These are phyloP conservation scores for Spatulosminthurus flaviceps DNA, from an alignment of 2,888 invertebrate species.

Conservation along the genomic window DNA sequence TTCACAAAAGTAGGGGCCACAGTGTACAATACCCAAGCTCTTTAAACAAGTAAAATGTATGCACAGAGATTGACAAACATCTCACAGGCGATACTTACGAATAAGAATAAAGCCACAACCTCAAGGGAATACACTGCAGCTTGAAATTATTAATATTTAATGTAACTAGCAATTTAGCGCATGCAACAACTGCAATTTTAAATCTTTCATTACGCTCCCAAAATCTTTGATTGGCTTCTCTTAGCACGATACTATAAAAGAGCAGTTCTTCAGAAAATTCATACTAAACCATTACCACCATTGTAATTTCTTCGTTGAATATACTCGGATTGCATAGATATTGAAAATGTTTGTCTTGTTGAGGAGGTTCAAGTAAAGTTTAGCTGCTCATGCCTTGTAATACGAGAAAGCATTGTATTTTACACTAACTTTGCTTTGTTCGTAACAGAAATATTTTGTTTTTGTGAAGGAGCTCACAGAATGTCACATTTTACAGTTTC, in stretches of 20 bases:
- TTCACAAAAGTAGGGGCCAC: neutral
- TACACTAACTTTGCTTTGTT: no score
- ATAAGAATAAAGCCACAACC: neutral
- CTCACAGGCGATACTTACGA: neutral
- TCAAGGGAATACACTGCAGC: neutral
- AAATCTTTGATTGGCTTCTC: neutral
- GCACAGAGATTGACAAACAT: neutral
- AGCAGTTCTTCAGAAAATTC: neutral
- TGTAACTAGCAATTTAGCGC: neutral
- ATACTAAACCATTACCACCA: neutral
- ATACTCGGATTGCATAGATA: no score
- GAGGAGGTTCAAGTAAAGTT: no score
- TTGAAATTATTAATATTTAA: constrained; percentile 18
- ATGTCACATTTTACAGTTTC: no score
- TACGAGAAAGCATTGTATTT: no score
- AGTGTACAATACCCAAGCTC: neutral
- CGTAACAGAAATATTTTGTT: no score
- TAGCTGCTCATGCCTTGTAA: no score
- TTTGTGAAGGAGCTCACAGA: no score
- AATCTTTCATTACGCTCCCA: neutral
- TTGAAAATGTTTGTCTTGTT: no score
- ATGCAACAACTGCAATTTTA: constrained; percentile 18
- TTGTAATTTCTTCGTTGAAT: no score
- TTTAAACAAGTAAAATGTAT: constrained; percentile 10
- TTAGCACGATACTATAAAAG: neutral